Evolutionary conservation across 2,888 invertebrate genomes (phyloP), one percentile per base, ranked within the genome.

Genomic region (Deroplatys truncata): DNA sequence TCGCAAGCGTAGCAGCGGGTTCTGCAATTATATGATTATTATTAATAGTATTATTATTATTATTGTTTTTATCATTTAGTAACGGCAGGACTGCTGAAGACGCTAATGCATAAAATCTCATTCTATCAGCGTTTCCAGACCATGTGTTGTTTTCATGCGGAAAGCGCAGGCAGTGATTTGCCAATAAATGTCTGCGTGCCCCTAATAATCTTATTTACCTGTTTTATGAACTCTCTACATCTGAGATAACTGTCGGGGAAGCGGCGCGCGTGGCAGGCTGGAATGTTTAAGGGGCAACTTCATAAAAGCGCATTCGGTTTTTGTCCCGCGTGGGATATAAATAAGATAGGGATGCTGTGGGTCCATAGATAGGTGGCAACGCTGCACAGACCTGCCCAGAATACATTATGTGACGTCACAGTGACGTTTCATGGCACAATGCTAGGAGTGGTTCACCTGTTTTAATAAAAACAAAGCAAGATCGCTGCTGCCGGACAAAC

Each of bases 351-450:
- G 87, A 87, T 82, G 31, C 87, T 87, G 82, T 82, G 82, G 13
- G 82, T 83, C 87, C 56, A 72, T 72, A 72, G 56, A 87, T 87
- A 87, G 83, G 82, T 83, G 87, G 87, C 87, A 87, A 87, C 87
- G 87, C 20, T 87, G 87, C 87, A n/a, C 43, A 43, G 87, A 87
- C 89, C 89, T 86, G 89, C 89, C 84, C 89, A 86, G 89, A 89
- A 89, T 89, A 89, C 89, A 89, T 86, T 89, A 72, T n/a, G 89
- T 89, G 89, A 89, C 89, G 89, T 89, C 89, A 89, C 86, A 49
- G 89, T 86, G 89, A 86, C 86, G 89, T 89, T 89, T 86, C 84
- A 16, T 83, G 86, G 35, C 87, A 82, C 87, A 87, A 87, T 43
- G 83, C 87, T 83, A 83, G 31, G 82, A 87, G 89, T 89, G 83